Evolutionary conservation across 2,113 vertebrate species (phyloP).

Genomic region (Carlito syrichta): DNA sequence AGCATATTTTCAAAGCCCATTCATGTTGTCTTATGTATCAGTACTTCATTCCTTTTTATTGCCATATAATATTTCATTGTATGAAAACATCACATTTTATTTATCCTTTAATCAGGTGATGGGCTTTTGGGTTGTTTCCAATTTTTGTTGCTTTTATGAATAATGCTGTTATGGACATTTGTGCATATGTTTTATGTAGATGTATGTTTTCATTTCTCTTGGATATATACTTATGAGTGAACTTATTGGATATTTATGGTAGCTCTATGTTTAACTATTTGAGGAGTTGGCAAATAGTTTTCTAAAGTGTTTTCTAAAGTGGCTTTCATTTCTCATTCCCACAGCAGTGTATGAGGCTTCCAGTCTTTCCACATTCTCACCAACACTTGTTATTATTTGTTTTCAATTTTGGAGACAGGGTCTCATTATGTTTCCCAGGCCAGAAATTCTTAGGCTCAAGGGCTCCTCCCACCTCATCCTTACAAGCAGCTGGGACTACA

Average conservation of each 20-base stretch:
- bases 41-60: not conserved
- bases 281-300: not conserved
- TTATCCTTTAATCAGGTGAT: not conserved
- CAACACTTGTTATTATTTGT: not conserved
- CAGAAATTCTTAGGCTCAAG: not conserved
- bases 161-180: not conserved
- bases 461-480: not conserved
- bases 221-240: not conserved
- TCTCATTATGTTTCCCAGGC: not conserved
- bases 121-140: not conserved
- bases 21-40: not conserved
- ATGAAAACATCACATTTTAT: not conserved
- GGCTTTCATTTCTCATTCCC: not conserved
- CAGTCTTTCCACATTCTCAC: not conserved
- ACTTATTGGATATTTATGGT: not conserved
- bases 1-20: not conserved
- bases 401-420: not conserved
- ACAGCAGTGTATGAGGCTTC: not conserved
- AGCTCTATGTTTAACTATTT: not conserved
- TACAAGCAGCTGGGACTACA: not conserved
- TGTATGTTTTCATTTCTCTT: not conserved
- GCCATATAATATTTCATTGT: not conserved
- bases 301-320: not conserved
- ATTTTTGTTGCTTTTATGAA: not conserved
- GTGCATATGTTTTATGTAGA: not conserved